These are phyloP conservation scores for Melieria crassipennis DNA, from an alignment of 2,888 invertebrate genomes.

Conservation along the genomic window DNA sequence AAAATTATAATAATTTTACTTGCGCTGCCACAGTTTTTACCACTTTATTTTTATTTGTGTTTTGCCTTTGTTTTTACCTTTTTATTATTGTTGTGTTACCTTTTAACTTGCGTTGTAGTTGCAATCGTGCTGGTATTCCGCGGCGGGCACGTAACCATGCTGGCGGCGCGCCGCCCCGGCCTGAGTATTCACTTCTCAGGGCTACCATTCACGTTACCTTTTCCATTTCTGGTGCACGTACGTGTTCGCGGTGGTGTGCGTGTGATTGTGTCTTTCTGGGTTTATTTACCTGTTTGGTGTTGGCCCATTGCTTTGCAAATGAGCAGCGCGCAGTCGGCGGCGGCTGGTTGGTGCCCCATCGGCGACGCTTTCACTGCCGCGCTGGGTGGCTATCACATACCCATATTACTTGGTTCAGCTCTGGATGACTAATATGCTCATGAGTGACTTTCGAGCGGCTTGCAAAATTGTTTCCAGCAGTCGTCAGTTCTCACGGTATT, in stretches of 20 bases:
- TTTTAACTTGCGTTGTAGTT: too few species aligned
- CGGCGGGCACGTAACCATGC: too few species aligned
- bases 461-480: too few species aligned
- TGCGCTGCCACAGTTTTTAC: too few species aligned
- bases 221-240: background rate
- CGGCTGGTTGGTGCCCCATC: background rate
- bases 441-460: background rate
- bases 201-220: too few species aligned
- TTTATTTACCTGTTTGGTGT: conserved; percentile 26
- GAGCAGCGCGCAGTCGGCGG: conserved; percentile 4
- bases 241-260: background rate
- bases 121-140: too few species aligned
- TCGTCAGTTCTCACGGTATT: too few species aligned
- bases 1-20: background rate
- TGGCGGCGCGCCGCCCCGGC: too few species aligned
- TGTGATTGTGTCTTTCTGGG: conserved; percentile 15
- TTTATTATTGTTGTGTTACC: too few species aligned
- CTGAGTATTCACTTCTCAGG: too few species aligned
- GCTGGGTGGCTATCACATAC: background rate
- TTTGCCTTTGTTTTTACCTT: too few species aligned
- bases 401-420: background rate
- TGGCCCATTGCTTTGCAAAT: conserved; percentile 19
- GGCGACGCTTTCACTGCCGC: background rate
- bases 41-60: too few species aligned
- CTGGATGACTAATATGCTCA: background rate